Conservation (phyloP, 2,113 vertebrate species). For the Camelus bactrianus region DNA sequence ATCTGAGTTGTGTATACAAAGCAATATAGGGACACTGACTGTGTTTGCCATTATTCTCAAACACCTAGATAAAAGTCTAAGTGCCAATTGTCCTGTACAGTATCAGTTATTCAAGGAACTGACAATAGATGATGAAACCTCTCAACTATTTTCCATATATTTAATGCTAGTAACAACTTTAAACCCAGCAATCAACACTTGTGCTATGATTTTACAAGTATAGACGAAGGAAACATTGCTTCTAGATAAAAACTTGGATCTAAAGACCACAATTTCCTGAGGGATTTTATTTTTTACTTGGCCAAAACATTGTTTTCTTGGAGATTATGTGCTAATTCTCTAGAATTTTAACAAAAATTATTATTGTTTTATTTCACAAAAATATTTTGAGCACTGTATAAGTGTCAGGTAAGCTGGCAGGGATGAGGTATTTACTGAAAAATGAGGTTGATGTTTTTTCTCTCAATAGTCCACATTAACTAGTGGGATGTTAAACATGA, state of each 20-base stretch:
- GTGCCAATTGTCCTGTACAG: background rate
- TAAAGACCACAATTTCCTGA: background rate
- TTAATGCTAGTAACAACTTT: background rate
- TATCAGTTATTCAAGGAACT: background rate
- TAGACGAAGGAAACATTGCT: background rate
- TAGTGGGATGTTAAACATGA: background rate
- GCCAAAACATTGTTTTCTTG: background rate
- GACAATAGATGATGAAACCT: background rate
- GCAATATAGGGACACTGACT: background rate
- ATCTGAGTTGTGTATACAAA: background rate
- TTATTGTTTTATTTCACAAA: background rate
- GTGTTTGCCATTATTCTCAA: background rate
- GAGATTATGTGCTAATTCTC: background rate
- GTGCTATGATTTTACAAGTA: background rate
- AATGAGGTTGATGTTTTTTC: background rate
- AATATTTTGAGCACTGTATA: background rate
- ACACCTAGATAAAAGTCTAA: background rate
- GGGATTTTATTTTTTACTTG: background rate
- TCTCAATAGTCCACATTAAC: background rate
- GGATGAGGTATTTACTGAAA: background rate
- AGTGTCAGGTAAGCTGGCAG: background rate
- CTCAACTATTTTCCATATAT: background rate
- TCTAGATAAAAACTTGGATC: background rate
- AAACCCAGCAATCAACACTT: background rate
- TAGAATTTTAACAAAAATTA: background rate